Conservation (phyloP, 2,888 invertebrate species). For the Cremastinae sp. region DNA sequence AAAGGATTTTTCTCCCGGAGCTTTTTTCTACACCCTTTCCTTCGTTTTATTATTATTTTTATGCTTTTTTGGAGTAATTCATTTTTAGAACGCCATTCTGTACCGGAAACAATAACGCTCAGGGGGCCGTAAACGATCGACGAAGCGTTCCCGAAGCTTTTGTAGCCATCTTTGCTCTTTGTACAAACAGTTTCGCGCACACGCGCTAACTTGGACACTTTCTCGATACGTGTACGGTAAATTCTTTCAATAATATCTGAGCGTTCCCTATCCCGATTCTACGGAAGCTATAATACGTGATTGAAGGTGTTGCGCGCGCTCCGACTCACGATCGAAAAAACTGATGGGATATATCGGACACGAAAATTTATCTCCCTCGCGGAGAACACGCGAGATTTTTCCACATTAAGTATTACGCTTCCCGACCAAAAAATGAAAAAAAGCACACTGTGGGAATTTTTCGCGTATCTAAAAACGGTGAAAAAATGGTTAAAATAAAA, state of each 20-base stretch:
- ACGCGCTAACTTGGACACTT: background rate
- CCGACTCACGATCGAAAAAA: conserved; percentile 11
- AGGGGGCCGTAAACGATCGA: conserved; percentile 37
- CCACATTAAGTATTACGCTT: background rate
- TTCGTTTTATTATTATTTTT: too few relatives aligned
- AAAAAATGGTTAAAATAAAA: too few relatives aligned
- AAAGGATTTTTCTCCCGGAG: conserved; percentile 22
- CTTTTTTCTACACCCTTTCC: conserved; percentile 1
- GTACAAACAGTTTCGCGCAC: background rate
- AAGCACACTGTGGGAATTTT: too few relatives aligned
- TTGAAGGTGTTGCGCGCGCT: conserved; percentile 11
- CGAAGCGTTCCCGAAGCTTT: conserved; percentile 42
- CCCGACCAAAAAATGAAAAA: conserved; percentile 13
- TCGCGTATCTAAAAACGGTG: too few relatives aligned
- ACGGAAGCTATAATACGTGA: conserved; percentile 35
- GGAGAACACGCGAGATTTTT: conserved; percentile 12
- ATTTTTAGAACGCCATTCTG: conserved; percentile 54
- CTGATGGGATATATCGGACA: conserved; percentile 21
- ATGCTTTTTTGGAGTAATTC: conserved; percentile 34
- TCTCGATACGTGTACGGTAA: background rate
- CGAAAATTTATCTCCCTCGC: conserved; percentile 23
- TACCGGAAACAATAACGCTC: conserved; percentile 51
- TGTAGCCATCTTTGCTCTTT: conserved; percentile 21
- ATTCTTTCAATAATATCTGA: conserved; percentile 36
- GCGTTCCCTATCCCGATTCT: conserved; percentile 20